Evolutionary conservation across 2,888 invertebrate genomes (phyloP).

Genomic region (Poecilobothrus nobilitatus): DNA sequence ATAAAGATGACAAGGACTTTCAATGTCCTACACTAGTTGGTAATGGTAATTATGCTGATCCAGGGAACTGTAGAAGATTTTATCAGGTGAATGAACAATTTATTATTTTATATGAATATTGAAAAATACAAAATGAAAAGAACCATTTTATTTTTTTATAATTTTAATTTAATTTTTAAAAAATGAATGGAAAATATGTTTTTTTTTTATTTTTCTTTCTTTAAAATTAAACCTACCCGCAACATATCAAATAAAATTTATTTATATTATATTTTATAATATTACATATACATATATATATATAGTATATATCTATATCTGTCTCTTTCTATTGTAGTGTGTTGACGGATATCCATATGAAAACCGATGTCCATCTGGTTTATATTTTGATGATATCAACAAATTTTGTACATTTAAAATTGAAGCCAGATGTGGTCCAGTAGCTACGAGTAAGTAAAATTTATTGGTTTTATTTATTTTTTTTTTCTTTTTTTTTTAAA

Average conservation of each 20-base stretch:
- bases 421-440: conserved; percentile 84
- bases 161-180: not conserved
- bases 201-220: not conserved
- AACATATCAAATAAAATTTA: not conserved
- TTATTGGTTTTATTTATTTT: conserved; percentile 9
- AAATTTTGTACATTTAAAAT: conserved; percentile 85
- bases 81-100: conserved; percentile 59
- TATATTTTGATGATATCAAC: conserved; percentile 82
- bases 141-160: not conserved
- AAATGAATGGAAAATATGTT: no score
- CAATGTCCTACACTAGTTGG: conserved; percentile 73
- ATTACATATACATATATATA: no score
- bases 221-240: not conserved
- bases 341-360: conserved; percentile 82
- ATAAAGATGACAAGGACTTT: conserved; percentile 52
- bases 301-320: conserved; percentile 2
- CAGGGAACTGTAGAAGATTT: conserved; percentile 76
- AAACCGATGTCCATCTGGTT: conserved; percentile 80
- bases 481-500: no score
- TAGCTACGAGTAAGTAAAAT: conserved; percentile 67
- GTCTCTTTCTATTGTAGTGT: conserved; percentile 52
- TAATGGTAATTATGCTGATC: conserved; percentile 85
- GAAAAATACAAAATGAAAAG: not conserved
- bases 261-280: no score
- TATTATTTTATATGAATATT: not conserved